Evolutionary conservation across 2,797 vertebrate species (phyloP).

Genomic region (Enteromius radiatus): DNA sequence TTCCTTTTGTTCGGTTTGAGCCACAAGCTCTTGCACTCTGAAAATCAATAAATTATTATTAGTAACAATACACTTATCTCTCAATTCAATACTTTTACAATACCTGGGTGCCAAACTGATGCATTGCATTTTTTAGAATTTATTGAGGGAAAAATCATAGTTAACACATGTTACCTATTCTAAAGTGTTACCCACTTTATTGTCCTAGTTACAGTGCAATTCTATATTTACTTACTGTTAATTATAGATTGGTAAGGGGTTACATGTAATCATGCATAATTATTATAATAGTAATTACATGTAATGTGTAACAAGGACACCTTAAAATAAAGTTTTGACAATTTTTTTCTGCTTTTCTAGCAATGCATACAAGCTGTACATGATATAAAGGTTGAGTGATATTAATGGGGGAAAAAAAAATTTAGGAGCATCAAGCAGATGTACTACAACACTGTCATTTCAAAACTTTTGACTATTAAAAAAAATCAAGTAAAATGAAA

Average conservation of each 20-base stretch:
- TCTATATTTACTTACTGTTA: too few relatives aligned
- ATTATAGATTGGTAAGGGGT: too few relatives aligned
- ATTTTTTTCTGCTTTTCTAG: background rate
- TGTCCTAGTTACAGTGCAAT: too few relatives aligned
- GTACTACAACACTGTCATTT: background rate
- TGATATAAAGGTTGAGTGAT: background rate
- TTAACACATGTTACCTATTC: too few relatives aligned
- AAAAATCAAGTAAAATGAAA: background rate
- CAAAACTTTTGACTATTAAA: background rate
- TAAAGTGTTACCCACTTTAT: too few relatives aligned
- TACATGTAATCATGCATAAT: too few relatives aligned
- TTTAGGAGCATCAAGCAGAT: too few relatives aligned
- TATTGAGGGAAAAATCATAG: too few relatives aligned
- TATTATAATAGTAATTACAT: too few relatives aligned
- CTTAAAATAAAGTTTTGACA: background rate
- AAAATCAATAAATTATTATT: constrained; percentile 13
- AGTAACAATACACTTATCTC: background rate
- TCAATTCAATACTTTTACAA: background rate
- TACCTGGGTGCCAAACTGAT: background rate
- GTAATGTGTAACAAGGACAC: too few relatives aligned
- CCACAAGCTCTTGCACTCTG: constrained; percentile 77
- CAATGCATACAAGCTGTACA: background rate
- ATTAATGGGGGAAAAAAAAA: background rate
- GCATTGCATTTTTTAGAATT: background rate
- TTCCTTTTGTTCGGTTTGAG: constrained; percentile 53